Conservation (phyloP, 2,113 vertebrate genomes). For the Grantiella picta region DNA sequence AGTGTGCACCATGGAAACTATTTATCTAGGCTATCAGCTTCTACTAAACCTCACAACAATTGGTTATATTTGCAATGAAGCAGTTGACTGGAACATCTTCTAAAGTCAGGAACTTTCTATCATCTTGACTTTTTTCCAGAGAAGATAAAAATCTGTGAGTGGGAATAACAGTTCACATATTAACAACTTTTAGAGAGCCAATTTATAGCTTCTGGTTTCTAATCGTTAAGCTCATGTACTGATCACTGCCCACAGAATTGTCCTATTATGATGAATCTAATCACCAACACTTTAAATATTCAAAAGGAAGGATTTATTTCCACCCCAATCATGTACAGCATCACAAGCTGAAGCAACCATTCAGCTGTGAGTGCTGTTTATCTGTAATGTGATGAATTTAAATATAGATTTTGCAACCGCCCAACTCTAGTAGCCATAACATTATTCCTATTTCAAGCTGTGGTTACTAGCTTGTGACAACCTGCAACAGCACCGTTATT, state of each 20-base stretch:
- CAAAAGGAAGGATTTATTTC: not conserved
- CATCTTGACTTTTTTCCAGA: not conserved
- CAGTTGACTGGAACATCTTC: not conserved
- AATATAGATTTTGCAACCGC: not conserved
- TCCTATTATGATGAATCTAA: not conserved
- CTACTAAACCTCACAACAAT: not conserved
- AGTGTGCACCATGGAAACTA: not conserved
- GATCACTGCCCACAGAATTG: not conserved
- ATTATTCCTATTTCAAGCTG: not conserved
- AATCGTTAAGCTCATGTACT: not conserved
- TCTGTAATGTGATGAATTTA: conserved; percentile 10
- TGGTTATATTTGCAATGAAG: not conserved
- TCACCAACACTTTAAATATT: not conserved
- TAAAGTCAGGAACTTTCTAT: not conserved
- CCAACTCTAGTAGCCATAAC: not conserved
- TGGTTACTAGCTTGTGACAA: not conserved
- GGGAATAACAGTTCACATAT: not conserved
- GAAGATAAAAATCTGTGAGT: not conserved
- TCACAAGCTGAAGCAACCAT: not conserved
- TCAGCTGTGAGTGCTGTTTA: not conserved
- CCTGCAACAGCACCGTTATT: not conserved
- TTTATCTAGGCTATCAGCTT: not conserved
- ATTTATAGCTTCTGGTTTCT: not conserved
- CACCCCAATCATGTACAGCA: not conserved
- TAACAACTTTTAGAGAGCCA: not conserved